Conservation (phyloP, 2,888 invertebrate genomes). For the Physocephala rufipes region DNA sequence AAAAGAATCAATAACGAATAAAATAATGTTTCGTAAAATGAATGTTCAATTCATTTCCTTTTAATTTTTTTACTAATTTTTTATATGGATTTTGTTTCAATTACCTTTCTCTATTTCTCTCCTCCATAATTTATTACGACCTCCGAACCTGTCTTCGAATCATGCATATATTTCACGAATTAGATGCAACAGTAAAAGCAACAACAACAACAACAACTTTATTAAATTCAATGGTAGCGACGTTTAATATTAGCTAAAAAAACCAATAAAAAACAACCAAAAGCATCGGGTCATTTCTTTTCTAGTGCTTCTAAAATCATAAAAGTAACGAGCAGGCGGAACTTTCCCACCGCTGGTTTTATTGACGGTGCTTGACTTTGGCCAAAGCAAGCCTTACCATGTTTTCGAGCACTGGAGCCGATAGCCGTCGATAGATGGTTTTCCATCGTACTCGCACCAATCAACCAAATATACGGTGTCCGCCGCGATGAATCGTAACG, state of each 20-base stretch:
- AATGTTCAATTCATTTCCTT: too few species aligned
- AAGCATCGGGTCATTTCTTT: not conserved
- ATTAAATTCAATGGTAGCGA: too few species aligned
- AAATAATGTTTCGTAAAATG: too few species aligned
- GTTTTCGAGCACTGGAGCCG: not conserved
- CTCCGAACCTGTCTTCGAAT: not conserved
- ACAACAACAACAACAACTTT: not conserved
- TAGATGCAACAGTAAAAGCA: slow-evolving; percentile 10
- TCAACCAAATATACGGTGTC: not conserved
- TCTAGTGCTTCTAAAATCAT: slow-evolving; percentile 23
- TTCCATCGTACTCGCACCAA: not conserved
- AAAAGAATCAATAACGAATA: too few species aligned
- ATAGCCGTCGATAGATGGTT: too few species aligned
- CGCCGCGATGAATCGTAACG: slow-evolving; percentile 34
- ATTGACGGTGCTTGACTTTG: not conserved
- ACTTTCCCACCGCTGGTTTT: not conserved
- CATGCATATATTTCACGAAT: slow-evolving; percentile 1
- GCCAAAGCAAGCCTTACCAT: not conserved
- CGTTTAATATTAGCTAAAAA: not conserved
- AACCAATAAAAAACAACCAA: not conserved
- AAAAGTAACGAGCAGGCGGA: slow-evolving; percentile 6
- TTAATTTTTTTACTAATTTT: too few species aligned
- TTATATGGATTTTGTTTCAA: too few species aligned
- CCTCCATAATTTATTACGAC: not conserved
- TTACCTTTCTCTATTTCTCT: too few species aligned